Evolutionary conservation across 2,888 invertebrate species (phyloP), one percentile per base, ranked within the genome.

Genomic region (Drosophila incognita): DNA sequence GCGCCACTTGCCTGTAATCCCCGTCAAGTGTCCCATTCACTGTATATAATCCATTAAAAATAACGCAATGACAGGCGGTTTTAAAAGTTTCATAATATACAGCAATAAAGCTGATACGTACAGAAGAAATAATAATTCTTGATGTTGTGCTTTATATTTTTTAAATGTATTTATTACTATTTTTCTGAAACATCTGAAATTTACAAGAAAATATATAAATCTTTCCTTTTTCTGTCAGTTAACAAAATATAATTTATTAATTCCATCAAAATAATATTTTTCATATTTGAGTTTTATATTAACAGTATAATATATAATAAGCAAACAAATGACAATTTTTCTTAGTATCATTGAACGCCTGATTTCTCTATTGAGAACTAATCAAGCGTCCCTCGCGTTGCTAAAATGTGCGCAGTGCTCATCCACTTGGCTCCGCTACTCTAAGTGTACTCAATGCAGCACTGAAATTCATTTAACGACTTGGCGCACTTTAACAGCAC

Each of bases 401-500:
- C 67, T 74, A 57, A 77, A 71, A 76, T 79, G 76, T 70, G 69
- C 66, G 62, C 85, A 63, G 73, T 87, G 80, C 82, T 84, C 73
- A 79, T 73, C 84, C 85, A 89, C 82, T 87, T 89, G 84, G 74
- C 87, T 79, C 60, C 69, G 65, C 89, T 88, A 49, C 89, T 82
- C 83, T 71, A 69, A 89, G 89, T 82, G 88, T 79, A 61, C 82
- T 79, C 74, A 81, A 81, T 81, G 79, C 82, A 80, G 79, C 86
- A 89, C 88, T 85, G 89, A 87, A 89, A 89, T 85, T 85, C 89
- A 85, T 85, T 85, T 89, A 87, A 89, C 88, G 85, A 85, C 90
- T 85, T 85, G 85, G 80, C 85, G 83, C 85, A 87, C 89, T 89
- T 82, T 80, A 89, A 80, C 82, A 73, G 67, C 61, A 65, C 82